Evolutionary conservation across 2,113 vertebrate species (phyloP), one percentile per base, ranked within the genome.

Genomic region (Muntiacus muntjak): DNA sequence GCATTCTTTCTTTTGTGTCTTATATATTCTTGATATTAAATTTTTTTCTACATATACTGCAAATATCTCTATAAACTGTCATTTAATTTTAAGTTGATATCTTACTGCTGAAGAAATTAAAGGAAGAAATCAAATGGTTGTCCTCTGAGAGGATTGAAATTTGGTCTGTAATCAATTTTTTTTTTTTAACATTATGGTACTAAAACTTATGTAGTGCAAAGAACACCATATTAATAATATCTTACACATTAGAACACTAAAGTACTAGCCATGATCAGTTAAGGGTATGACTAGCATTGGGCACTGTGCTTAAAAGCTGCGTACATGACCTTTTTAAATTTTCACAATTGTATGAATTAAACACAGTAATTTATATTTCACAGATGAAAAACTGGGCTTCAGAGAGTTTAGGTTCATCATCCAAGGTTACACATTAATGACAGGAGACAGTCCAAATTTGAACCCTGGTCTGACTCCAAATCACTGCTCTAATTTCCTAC

Each of bases 351-450:
- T 90, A 33, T 92, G 43, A 95, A 57, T 92, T 91, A 96, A 74
- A 62, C 52, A 74, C 81, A 28, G 2, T 91, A 40, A 83, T 71
- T 58, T 89, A 26, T 23, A 23, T 64, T 87, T 92, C 91, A 87
- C 6, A 92, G 74, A 92, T 40, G 84, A 95, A 92, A 54, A 89
- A 94, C 55, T 88, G 90, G 92, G 89, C 74, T 79, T 87, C 87
- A 85, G 47, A 64, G 52, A 74, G 10, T 91, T 78, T 81, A 87
- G 83, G 40, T 52, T 55, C 21, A 58, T 96, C 57, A 87, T 79
- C 91, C 40, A 89, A 84, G 84, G 28, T 89, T 79, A 60, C 19
- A n/a, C 14, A 94, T 92, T 93, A 93, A 50, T 62, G 92, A 64
- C 13, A 88, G 36, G 47, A 47, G 43, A 45, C 21, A 50, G 74